Evolutionary conservation across 2,888 invertebrate species (phyloP).

Genomic region (Heterodera filipjevi): DNA sequence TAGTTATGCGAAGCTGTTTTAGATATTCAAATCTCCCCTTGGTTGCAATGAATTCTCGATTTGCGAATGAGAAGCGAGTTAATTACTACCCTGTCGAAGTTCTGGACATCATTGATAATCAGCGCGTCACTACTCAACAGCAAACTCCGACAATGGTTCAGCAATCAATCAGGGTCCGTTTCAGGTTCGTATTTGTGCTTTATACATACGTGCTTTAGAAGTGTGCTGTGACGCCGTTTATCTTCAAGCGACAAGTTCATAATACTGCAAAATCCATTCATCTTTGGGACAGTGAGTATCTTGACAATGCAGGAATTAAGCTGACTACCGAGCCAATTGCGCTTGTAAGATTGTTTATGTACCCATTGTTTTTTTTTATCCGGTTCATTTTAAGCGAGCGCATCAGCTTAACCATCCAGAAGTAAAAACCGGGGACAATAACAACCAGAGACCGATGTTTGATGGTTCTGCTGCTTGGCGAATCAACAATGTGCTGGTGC

Average conservation of each 20-base stretch:
- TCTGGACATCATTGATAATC: slow-evolving; percentile 33
- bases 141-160: slow-evolving; percentile 27
- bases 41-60: neutral
- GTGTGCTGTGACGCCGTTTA: slow-evolving; percentile 30
- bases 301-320: slow-evolving; percentile 20
- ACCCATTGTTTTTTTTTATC: neutral
- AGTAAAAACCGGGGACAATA: slow-evolving; percentile 14
- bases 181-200: neutral
- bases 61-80: neutral
- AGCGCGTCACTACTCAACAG: slow-evolving; percentile 32
- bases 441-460: neutral
- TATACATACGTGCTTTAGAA: slow-evolving; percentile 19
- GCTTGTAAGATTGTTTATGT: slow-evolving; percentile 15
- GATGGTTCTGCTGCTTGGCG: slow-evolving; percentile 15
- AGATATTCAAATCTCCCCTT: slow-evolving; percentile 20
- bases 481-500: slow-evolving; percentile 2
- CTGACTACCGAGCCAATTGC: slow-evolving; percentile 19
- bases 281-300: slow-evolving; percentile 32
- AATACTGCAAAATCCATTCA: slow-evolving; percentile 24
- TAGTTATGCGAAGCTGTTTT: too few relatives aligned
- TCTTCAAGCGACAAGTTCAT: slow-evolving; percentile 25
- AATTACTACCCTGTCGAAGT: slow-evolving; percentile 33
- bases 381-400: slow-evolving; percentile 5
- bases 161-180: slow-evolving; percentile 26
- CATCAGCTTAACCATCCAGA: slow-evolving; percentile 27